phyloP scores from a whole-genome alignment of 2,888 invertebrate genomes.

The Phyto melanocephala region DNA sequence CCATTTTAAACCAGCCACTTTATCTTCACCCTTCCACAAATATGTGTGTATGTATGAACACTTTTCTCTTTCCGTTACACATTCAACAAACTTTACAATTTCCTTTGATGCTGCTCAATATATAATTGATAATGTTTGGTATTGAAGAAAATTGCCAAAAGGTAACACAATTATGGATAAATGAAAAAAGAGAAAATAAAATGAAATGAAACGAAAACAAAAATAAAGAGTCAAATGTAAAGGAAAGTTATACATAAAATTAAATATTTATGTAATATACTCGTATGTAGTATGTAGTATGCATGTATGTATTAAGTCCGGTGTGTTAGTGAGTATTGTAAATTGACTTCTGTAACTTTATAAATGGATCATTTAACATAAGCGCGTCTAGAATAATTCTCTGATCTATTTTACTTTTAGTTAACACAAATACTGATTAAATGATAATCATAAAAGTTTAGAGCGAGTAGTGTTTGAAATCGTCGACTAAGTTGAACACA shows the following conservation, averaged over 20 bases:
- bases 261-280: too few species aligned
- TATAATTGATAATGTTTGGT: constrained; percentile 55
- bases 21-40: constrained; percentile 8
- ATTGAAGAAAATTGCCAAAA: constrained; percentile 62
- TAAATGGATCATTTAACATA: neutral
- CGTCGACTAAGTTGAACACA: neutral
- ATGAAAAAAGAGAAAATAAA: neutral
- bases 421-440: too few species aligned
- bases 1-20: constrained; percentile 12
- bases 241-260: neutral
- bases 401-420: too few species aligned
- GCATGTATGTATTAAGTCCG: too few species aligned
- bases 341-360: neutral
- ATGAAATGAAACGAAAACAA: neutral
- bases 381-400: neutral
- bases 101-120: constrained; percentile 58
- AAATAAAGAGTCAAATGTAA: constrained; percentile 1
- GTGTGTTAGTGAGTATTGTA: too few species aligned
- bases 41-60: too few species aligned
- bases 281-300: too few species aligned
- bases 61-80: constrained; percentile 46
- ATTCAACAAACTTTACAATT: constrained; percentile 44
- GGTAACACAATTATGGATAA: constrained; percentile 58
- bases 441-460: too few species aligned
- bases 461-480: neutral